phyloP scores from a whole-genome alignment of 92 coral and sea anemone species.

The Zoanthus sociatus region DNA sequence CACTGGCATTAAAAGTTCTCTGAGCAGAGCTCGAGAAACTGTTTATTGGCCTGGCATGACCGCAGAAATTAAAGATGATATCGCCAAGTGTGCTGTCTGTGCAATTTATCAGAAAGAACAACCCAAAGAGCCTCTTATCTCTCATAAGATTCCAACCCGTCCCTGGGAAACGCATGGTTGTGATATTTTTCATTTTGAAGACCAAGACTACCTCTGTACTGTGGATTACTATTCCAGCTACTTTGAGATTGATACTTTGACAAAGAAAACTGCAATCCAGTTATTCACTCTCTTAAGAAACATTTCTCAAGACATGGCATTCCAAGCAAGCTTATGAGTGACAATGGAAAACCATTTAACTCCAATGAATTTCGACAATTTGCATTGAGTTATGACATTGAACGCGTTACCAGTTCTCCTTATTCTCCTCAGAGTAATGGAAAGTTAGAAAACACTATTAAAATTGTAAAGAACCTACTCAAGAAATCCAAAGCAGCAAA shows the following conservation, averaged over 20 bases:
- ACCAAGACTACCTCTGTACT: not conserved
- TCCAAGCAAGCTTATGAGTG: constrained; percentile 1
- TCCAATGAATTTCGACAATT: not conserved
- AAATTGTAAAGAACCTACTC: too few relatives aligned
- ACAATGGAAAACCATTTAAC: not conserved
- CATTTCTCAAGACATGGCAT: constrained; percentile 15
- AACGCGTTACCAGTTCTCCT: constrained; percentile 10
- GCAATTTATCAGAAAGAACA: not conserved
- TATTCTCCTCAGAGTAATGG: not conserved
- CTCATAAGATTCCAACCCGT: not conserved
- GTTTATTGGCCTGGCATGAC: too few relatives aligned
- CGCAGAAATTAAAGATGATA: too few relatives aligned
- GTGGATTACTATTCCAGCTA: not conserved
- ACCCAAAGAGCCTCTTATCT: not conserved
- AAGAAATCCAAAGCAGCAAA: constrained; percentile 14
- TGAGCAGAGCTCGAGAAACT: too few relatives aligned
- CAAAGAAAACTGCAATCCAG: constrained; percentile 4
- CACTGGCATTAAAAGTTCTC: not conserved
- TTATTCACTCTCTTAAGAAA: constrained; percentile 13
- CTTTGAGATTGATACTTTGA: constrained; percentile 16
- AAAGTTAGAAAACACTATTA: not conserved
- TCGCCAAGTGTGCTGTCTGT: too few relatives aligned
- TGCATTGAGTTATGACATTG: constrained; percentile 9
- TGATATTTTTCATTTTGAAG: not conserved
- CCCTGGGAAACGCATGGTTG: not conserved